These are phyloP conservation scores for Drosophila kikkawai DNA, from an alignment of 1,140 invertebrate species.

Conservation along the genomic window DNA sequence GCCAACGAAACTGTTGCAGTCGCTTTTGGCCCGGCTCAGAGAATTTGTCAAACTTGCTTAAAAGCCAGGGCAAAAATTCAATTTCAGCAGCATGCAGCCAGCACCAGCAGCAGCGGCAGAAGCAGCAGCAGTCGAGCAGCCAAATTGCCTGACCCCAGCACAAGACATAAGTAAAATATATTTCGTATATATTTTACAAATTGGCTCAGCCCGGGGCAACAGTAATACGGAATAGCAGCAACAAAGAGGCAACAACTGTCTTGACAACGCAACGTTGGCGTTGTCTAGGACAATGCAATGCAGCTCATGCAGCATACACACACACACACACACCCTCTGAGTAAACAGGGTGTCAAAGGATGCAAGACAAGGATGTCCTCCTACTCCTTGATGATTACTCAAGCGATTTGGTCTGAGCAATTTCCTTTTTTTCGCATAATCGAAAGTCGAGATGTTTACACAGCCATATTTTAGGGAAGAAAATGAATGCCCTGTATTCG, in stretches of 20 bases:
- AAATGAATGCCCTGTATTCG: conserved; percentile 21
- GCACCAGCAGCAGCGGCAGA: conserved; percentile 31
- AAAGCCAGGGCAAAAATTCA: conserved; percentile 73
- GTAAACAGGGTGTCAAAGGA: conserved; percentile 30
- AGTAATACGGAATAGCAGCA: conserved; percentile 35
- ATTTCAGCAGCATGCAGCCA: conserved; percentile 62
- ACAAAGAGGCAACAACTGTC: conserved; percentile 59
- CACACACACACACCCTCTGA: not conserved
- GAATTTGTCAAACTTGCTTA: conserved; percentile 77
- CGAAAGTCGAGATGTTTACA: not conserved
- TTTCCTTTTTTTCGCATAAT: not conserved
- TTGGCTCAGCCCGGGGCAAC: conserved; percentile 67
- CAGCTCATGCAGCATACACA: not conserved
- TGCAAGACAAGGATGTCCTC: not conserved
- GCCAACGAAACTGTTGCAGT: conserved; percentile 49
- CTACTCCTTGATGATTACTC: not conserved
- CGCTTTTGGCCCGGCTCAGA: conserved; percentile 59
- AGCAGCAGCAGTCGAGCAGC: conserved; percentile 39
- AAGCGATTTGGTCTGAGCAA: not conserved
- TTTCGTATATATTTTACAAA: conserved; percentile 76
- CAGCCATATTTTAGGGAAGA: not conserved
- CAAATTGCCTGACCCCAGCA: conserved; percentile 57
- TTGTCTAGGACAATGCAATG: conserved; percentile 51
- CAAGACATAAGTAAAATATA: conserved; percentile 67
- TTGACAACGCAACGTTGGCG: conserved; percentile 58